Percentiles rank a stretch among this genome's conserved stretches.
These are phyloP conservation scores for Himalopsyche kuldschensis DNA, from an alignment of 2,888 invertebrate genomes.

Conservation along the genomic window DNA sequence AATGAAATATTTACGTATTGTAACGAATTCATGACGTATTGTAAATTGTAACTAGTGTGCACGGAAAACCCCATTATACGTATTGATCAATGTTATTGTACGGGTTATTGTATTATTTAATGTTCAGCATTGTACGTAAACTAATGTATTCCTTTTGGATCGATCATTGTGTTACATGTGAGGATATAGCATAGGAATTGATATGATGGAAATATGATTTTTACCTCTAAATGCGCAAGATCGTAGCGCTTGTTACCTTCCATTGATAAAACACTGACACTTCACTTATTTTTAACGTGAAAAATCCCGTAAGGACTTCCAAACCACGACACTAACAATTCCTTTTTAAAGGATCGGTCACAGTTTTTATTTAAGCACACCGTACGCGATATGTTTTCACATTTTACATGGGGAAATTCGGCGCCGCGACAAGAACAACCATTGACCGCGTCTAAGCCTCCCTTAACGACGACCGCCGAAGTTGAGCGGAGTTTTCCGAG, in stretches of 20 bases:
- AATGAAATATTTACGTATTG: background rate
- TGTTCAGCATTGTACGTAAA: background rate
- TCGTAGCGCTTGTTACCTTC: slow-evolving; percentile 15
- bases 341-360: background rate
- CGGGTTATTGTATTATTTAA: background rate
- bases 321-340: background rate
- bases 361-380: background rate
- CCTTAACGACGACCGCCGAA: slow-evolving; percentile 24
- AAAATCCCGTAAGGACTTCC: background rate
- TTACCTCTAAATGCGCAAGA: slow-evolving; percentile 31
- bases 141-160: background rate
- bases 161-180: background rate
- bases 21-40: background rate
- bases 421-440: slow-evolving; percentile 15
- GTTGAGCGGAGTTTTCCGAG: slow-evolving; percentile 11
- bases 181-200: background rate
- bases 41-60: background rate
- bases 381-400: slow-evolving; percentile 1
- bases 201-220: background rate
- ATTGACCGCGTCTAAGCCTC: slow-evolving; percentile 38
- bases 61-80: background rate
- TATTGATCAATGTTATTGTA: background rate
- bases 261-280: slow-evolving; percentile 35
- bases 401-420: slow-evolving; percentile 17
- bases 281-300: background rate